A percentile compares a stretch with the other conserved stretches of the same genome.
These are phyloP conservation scores for Megaceryle maxima DNA, from an alignment of 2,113 vertebrate species.

Conservation along the genomic window DNA sequence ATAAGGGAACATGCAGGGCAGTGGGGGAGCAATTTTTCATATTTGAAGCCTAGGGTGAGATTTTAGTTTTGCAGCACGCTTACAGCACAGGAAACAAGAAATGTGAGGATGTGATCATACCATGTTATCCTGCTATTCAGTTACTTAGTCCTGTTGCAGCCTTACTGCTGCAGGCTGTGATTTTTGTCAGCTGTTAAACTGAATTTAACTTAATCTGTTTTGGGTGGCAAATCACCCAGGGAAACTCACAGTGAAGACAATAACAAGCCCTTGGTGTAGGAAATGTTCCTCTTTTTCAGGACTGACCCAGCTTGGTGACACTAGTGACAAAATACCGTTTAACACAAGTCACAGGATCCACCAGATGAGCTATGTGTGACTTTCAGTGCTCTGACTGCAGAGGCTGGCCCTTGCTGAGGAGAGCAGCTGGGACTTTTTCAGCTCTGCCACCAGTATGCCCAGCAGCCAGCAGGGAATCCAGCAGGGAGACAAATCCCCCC, in stretches of 20 bases:
- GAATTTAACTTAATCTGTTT: not conserved
- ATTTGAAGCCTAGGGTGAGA: not conserved
- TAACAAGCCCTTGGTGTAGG: not conserved
- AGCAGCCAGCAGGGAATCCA: not conserved
- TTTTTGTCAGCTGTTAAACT: not conserved
- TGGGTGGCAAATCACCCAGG: not conserved
- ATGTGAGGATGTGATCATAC: not conserved
- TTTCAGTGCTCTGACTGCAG: not conserved
- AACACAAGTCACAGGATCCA: accelerated
- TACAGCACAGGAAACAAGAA: not conserved
- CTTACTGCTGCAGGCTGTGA: not conserved
- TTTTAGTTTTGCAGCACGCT: not conserved
- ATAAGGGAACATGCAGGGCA: not conserved
- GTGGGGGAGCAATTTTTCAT: not conserved
- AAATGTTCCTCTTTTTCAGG: not conserved
- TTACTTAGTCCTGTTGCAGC: not conserved
- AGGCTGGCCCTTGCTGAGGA: not conserved
- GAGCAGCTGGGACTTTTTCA: not conserved
- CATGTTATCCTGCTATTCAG: not conserved
- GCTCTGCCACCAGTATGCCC: not conserved
- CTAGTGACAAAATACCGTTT: not conserved
- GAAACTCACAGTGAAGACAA: not conserved
- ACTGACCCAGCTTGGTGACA: not conserved
- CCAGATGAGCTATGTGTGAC: not conserved
- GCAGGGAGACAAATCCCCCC: not conserved